Conservation (phyloP, 1,140 invertebrate species). For the Drosophila micromelanica region DNA sequence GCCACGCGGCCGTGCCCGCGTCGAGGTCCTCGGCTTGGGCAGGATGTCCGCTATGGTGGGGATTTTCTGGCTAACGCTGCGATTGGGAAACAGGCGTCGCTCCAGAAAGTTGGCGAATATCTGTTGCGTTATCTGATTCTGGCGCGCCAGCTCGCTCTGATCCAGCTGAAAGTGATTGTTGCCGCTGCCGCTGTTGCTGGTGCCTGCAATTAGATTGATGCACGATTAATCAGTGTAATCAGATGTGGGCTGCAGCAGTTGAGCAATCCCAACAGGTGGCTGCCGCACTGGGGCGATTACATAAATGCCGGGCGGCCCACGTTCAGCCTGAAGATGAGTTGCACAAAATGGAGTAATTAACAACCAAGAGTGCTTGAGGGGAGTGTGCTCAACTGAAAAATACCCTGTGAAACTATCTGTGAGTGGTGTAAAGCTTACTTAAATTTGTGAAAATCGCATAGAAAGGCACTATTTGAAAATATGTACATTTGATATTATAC, state of each 20-base stretch:
- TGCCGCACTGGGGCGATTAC: slow-evolving; percentile 53
- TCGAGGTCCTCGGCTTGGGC: slow-evolving; percentile 79
- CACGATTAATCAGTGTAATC: slow-evolving; percentile 56
- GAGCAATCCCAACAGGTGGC: slow-evolving; percentile 49
- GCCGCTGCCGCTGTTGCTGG: slow-evolving; percentile 14
- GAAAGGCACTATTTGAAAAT: not conserved
- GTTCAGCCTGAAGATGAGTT: slow-evolving; percentile 36
- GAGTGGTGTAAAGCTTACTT: not conserved
- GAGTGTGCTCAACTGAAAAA: not conserved
- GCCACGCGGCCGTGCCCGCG: slow-evolving; percentile 64
- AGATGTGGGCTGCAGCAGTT: slow-evolving; percentile 58
- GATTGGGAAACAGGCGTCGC: slow-evolving; percentile 86
- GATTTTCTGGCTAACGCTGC: slow-evolving; percentile 85
- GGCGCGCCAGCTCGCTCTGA: slow-evolving; percentile 87
- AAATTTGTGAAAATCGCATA: not conserved
- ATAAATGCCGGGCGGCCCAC: slow-evolving; percentile 58
- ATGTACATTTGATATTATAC: no score
- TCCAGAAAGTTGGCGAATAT: slow-evolving; percentile 89
- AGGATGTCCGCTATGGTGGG: slow-evolving; percentile 87
- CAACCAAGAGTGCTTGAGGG: not conserved
- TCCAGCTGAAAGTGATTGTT: slow-evolving; percentile 81
- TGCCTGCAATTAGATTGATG: slow-evolving; percentile 49
- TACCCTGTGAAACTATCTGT: not conserved
- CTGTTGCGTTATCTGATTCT: slow-evolving; percentile 90
- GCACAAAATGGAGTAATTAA: slow-evolving; percentile 58